Percentiles rank a stretch among this genome's conserved stretches.
These are phyloP conservation scores for Cichladusa arquata DNA, from an alignment of 2,113 vertebrate genomes.

Conservation along the genomic window DNA sequence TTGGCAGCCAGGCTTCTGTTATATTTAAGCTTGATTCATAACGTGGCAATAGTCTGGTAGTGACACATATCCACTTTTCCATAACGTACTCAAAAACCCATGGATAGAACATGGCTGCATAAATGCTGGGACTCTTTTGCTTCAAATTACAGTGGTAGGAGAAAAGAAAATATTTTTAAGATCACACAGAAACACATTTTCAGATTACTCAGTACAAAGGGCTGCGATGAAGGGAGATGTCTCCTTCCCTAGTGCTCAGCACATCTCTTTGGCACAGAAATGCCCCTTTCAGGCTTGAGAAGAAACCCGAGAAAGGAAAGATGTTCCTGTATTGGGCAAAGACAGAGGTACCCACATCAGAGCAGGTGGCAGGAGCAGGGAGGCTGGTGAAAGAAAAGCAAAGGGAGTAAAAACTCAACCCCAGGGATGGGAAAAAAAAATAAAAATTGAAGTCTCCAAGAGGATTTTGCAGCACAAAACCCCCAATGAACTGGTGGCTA, in stretches of 20 bases:
- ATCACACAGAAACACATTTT: neutral
- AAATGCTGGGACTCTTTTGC: neutral
- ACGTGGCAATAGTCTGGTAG: neutral
- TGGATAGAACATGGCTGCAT: neutral
- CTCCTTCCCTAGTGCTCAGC: neutral
- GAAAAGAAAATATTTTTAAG: neutral
- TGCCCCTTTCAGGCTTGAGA: neutral
- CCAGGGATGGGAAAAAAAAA: neutral
- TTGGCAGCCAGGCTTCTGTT: constrained; percentile 6
- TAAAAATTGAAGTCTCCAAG: neutral
- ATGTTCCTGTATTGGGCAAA: fast-evolving
- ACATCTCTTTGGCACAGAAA: neutral
- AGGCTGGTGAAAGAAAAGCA: neutral
- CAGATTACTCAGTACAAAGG: neutral
- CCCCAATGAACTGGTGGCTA: neutral
- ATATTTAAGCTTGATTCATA: constrained; percentile 21
- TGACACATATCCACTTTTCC: constrained; percentile 18
- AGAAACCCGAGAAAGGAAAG: neutral
- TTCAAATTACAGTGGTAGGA: constrained; percentile 25
- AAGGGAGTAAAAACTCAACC: neutral
- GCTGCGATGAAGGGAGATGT: neutral
- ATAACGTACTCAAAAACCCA: neutral
- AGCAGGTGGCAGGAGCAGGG: neutral
- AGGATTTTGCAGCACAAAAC: neutral
- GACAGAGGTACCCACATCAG: neutral